Conservation (phyloP, 92 coral and sea anemone species). For the Chrysogorgia sp. region DNA sequence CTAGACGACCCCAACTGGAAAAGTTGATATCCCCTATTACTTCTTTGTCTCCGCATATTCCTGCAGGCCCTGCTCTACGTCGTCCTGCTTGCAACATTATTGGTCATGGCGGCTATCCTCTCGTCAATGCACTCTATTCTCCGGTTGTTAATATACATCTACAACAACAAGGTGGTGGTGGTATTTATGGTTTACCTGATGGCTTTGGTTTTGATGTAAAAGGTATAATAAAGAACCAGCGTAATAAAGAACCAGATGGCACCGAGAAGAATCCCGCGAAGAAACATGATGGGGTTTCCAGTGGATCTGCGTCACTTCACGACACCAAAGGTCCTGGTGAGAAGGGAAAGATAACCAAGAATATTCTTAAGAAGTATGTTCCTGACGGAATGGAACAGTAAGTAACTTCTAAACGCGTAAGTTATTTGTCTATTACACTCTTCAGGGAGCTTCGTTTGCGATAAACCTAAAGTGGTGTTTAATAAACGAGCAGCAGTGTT, state of each 20-base stretch:
- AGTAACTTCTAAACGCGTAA: constrained; percentile 34
- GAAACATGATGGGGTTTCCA: not conserved
- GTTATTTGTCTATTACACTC: no score
- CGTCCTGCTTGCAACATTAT: constrained; percentile 18
- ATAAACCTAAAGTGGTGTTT: no score
- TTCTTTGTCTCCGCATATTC: constrained; percentile 4
- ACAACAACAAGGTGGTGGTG: not conserved
- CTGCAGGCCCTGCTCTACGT: not conserved
- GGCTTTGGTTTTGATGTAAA: not conserved
- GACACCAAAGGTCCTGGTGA: constrained; percentile 24
- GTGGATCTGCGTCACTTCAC: constrained; percentile 15
- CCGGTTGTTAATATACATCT: constrained; percentile 35
- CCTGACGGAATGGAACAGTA: constrained; percentile 99
- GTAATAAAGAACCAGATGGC: not conserved
- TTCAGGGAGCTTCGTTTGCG: no score
- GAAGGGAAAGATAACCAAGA: constrained; percentile 43
- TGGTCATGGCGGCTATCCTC: constrained; percentile 17
- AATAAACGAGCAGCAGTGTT: no score
- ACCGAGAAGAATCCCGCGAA: not conserved
- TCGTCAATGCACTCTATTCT: constrained; percentile 24
- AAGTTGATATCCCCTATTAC: not conserved
- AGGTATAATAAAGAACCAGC: not conserved
- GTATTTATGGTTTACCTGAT: not conserved
- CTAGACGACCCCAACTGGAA: constrained; percentile 10
- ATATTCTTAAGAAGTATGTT: constrained; percentile 81